Conservation (phyloP, 2,113 vertebrate genomes). For the Cavia porcellus region DNA sequence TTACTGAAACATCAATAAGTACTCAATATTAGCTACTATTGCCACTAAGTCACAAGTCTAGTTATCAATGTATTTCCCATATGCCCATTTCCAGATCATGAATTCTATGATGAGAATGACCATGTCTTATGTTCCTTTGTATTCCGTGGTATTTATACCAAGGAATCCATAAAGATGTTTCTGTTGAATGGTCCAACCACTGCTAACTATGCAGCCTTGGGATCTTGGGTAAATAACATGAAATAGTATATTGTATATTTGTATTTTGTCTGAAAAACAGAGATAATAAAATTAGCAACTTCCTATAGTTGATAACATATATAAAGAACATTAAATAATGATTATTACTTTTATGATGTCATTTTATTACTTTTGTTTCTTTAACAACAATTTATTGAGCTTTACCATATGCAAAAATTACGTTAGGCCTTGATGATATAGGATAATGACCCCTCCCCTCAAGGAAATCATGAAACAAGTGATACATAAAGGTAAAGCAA, state of each 20-base stretch:
- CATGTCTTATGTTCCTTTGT: neutral
- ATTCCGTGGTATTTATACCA: neutral
- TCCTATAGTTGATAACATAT: neutral
- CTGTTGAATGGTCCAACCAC: neutral
- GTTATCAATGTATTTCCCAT: neutral
- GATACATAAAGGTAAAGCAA: neutral
- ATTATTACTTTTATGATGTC: neutral
- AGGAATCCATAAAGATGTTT: constrained; percentile 15
- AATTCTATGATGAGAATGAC: neutral
- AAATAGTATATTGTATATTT: neutral
- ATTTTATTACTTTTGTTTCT: neutral
- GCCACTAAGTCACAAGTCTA: neutral
- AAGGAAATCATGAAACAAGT: neutral
- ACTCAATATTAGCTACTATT: neutral
- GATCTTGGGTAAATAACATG: neutral
- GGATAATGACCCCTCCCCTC: neutral
- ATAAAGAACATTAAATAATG: neutral
- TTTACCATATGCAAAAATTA: neutral
- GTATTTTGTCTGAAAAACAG: constrained; percentile 18
- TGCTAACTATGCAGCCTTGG: neutral
- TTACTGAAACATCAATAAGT: neutral
- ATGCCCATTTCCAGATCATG: neutral
- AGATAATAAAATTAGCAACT: neutral
- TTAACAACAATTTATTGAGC: neutral
- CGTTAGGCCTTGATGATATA: neutral